phyloP scores from a whole-genome alignment of 2,888 invertebrate species.

The Epinotia brunnichana region DNA sequence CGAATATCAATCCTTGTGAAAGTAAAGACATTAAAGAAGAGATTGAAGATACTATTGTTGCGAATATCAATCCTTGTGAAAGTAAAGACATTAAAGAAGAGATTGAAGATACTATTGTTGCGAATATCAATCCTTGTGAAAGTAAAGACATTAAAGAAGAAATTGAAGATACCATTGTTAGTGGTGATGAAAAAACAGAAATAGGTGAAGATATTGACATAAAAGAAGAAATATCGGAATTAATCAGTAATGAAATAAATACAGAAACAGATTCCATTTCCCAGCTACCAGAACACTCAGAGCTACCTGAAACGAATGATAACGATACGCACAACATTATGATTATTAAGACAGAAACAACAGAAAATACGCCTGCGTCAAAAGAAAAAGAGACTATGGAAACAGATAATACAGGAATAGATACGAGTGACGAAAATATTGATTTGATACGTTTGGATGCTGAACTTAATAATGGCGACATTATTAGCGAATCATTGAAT shows the following conservation, averaged over 20 bases:
- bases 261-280: background rate
- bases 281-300: background rate
- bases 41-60: conserved; percentile 5
- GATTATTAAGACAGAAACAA: background rate
- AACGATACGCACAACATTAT: background rate
- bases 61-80: background rate
- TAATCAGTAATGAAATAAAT: conserved; percentile 8
- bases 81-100: background rate
- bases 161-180: background rate
- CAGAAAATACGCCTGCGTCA: background rate
- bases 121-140: background rate
- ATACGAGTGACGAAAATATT: conserved; percentile 11
- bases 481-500: background rate
- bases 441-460: background rate
- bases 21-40: background rate
- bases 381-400: conserved; percentile 9
- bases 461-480: background rate
- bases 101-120: conserved; percentile 5
- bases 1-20: background rate
- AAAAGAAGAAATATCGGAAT: conserved; percentile 13
- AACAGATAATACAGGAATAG: conserved; percentile 14
- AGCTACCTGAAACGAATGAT: background rate
- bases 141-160: background rate
- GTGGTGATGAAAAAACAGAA: conserved; percentile 2
- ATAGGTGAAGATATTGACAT: conserved; percentile 9